Conservation (phyloP, 2,113 vertebrate genomes). For the Porphyrio hochstetteri region DNA sequence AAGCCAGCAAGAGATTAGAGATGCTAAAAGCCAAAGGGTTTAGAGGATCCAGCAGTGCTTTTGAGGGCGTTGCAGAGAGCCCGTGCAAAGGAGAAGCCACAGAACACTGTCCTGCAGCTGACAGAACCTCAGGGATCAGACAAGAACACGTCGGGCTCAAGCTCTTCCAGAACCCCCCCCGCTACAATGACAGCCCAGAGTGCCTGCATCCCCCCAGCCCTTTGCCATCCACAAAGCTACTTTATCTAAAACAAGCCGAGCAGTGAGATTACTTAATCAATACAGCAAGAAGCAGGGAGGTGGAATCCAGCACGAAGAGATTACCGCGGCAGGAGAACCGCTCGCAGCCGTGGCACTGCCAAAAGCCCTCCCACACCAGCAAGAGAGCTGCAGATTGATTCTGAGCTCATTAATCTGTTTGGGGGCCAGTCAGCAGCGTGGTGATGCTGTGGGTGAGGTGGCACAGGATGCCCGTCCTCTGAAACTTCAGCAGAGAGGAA, state of each 20-base stretch:
- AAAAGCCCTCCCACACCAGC: background rate
- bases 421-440: background rate
- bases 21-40: background rate
- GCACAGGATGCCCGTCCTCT: background rate
- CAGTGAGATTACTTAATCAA: constrained; percentile 32
- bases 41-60: background rate
- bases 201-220: background rate
- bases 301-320: background rate
- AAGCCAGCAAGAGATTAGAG: background rate
- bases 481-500: background rate
- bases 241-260: constrained; percentile 7
- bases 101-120: accelerated
- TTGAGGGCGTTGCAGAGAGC: background rate
- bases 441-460: background rate
- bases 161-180: background rate
- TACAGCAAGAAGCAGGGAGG: background rate
- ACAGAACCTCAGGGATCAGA: background rate
- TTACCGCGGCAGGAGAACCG: background rate
- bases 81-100: background rate
- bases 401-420: constrained; percentile 36
- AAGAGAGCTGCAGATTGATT: constrained; percentile 51
- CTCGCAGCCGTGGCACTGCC: background rate
- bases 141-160: background rate
- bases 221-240: background rate
- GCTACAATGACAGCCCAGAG: background rate